Percentiles rank a stretch among this genome's conserved stretches.
These are phyloP conservation scores for Rhyacophila evoluta DNA, from an alignment of 2,888 invertebrate genomes.

Conservation along the genomic window DNA sequence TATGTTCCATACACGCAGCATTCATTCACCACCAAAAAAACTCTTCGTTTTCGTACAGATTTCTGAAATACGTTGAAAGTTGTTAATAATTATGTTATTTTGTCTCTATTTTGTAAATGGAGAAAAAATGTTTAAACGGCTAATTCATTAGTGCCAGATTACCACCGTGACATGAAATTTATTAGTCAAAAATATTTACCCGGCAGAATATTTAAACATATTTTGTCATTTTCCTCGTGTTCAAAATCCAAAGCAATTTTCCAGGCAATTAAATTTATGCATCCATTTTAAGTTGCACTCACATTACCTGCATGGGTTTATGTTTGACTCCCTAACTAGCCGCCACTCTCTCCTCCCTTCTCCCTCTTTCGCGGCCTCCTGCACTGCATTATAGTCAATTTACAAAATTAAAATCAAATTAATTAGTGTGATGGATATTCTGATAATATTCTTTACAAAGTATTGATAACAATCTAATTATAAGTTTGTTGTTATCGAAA, in stretches of 20 bases:
- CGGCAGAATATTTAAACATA: slow-evolving; percentile 15
- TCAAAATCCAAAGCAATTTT: slow-evolving; percentile 52
- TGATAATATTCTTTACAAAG: neutral
- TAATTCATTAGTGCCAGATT: too few species aligned
- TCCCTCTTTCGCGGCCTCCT: neutral
- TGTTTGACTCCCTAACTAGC: neutral
- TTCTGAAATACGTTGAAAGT: too few species aligned
- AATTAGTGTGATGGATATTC: slow-evolving; percentile 31
- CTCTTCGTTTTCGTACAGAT: too few species aligned
- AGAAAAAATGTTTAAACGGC: too few species aligned
- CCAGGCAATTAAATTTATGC: slow-evolving; percentile 50
- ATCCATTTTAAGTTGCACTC: slow-evolving; percentile 47
- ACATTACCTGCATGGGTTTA: slow-evolving; percentile 23
- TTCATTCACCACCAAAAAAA: too few species aligned
- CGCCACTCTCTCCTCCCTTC: neutral
- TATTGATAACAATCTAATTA: neutral
- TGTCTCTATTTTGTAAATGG: too few species aligned
- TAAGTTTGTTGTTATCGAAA: too few species aligned
- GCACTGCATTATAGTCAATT: slow-evolving; percentile 29
- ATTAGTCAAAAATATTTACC: neutral
- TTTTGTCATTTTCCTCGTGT: slow-evolving; percentile 29
- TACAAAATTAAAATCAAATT: slow-evolving; percentile 36
- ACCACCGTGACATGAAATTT: neutral
- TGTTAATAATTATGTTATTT: too few species aligned
- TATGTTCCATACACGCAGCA: too few species aligned